Evolutionary conservation across 2,113 vertebrate genomes (phyloP).

Genomic region (Sapajus apella): DNA sequence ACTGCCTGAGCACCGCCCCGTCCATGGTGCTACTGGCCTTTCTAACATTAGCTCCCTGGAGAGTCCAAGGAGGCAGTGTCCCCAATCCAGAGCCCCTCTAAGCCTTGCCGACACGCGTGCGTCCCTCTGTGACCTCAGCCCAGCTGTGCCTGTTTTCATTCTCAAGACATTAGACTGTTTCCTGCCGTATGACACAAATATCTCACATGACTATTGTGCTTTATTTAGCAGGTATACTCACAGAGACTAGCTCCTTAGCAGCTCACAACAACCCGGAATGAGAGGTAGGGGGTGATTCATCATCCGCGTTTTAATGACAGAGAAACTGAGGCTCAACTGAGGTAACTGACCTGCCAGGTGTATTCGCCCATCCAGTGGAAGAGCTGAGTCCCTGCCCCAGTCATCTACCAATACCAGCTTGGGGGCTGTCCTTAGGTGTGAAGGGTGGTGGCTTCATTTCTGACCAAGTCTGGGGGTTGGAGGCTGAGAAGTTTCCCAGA

Average conservation of each 20-base stretch:
- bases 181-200: background rate
- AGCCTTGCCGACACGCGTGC: background rate
- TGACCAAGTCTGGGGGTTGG: too few relatives aligned
- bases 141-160: background rate
- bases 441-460: background rate
- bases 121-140: background rate
- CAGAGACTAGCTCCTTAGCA: background rate
- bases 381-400: background rate
- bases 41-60: background rate
- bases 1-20: background rate
- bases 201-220: background rate
- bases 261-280: background rate
- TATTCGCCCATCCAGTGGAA: background rate
- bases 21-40: conserved; percentile 38
- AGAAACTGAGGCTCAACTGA: background rate
- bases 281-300: background rate
- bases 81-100: background rate
- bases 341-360: background rate
- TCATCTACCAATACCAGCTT: background rate
- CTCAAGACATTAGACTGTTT: background rate
- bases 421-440: background rate
- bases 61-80: background rate
- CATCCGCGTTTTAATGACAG: background rate
- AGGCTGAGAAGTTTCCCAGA: background rate
- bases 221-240: background rate